Conservation (phyloP, 2,113 vertebrate species). For the Platichthys stellatus region DNA sequence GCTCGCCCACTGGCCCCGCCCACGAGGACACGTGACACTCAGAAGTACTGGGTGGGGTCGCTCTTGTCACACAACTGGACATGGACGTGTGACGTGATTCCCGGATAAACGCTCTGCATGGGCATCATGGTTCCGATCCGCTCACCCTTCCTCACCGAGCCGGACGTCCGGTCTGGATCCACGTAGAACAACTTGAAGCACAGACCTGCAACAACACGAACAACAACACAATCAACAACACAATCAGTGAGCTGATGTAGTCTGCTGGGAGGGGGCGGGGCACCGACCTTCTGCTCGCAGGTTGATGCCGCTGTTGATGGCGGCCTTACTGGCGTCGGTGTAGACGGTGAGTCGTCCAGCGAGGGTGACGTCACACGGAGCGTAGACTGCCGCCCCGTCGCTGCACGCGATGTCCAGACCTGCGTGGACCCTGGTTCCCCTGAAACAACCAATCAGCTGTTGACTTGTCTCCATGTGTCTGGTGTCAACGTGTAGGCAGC, state of each 20-base stretch:
- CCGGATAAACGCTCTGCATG: conserved; percentile 55
- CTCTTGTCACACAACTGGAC: conserved; percentile 59
- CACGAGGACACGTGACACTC: neutral
- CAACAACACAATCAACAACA: no score
- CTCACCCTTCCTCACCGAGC: conserved; percentile 4
- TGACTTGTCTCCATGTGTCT: neutral
- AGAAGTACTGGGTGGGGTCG: conserved; percentile 43
- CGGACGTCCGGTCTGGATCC: conserved; percentile 7
- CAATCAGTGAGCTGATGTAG: neutral
- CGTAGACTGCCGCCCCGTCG: neutral
- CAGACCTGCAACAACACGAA: conserved; percentile 31
- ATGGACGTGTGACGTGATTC: conserved; percentile 64
- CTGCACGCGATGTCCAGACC: conserved; percentile 63
- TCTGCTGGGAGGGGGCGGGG: neutral
- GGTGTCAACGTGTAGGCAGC: neutral
- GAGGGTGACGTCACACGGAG: conserved; percentile 57
- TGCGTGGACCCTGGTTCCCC: accelerated
- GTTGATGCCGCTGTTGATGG: conserved; percentile 59
- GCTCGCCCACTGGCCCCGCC: no score
- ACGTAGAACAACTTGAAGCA: conserved; percentile 67
- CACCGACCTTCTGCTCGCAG: conserved; percentile 44
- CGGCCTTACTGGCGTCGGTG: neutral
- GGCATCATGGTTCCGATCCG: conserved; percentile 64
- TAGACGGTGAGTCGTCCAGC: conserved; percentile 21
- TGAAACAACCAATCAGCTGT: neutral